Evolutionary conservation across 1,140 invertebrate genomes (phyloP).

Genomic region (Ctenoplectra terminalis): DNA sequence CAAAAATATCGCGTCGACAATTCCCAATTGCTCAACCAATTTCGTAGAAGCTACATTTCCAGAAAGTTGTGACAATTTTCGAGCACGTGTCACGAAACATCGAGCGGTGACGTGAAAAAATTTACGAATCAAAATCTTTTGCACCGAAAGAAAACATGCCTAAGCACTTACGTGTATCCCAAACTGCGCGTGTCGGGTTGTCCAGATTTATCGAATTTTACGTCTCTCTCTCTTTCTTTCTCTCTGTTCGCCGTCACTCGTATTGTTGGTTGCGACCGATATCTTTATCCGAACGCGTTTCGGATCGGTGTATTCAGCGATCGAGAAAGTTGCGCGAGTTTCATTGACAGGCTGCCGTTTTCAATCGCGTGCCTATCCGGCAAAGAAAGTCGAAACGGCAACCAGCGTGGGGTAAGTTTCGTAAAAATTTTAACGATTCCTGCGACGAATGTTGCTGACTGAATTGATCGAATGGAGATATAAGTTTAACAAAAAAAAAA

Average conservation of each 20-base stretch:
- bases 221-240: not conserved
- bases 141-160: not conserved
- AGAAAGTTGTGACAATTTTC: not conserved
- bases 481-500: too few species aligned
- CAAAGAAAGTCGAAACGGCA: not conserved
- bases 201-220: slow-evolving; percentile 13
- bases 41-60: not conserved
- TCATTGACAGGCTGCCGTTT: slow-evolving; percentile 46
- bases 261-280: not conserved
- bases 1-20: too few species aligned
- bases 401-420: too few species aligned
- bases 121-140: slow-evolving; percentile 32
- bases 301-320: not conserved
- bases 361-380: slow-evolving; percentile 33
- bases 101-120: slow-evolving; percentile 50
- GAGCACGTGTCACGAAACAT: slow-evolving; percentile 26
- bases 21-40: not conserved
- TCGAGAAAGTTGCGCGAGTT: slow-evolving; percentile 52
- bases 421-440: not conserved
- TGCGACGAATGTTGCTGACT: not conserved
- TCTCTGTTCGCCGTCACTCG: not conserved
- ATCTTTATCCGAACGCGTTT: slow-evolving; percentile 15
- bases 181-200: slow-evolving; percentile 6
- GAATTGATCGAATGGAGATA: too few species aligned
- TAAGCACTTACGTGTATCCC: not conserved